Percentiles rank a stretch among this genome's conserved stretches.
phyloP scores from a whole-genome alignment of 1,140 invertebrate genomes.

The Aphelenchoides avenae region DNA sequence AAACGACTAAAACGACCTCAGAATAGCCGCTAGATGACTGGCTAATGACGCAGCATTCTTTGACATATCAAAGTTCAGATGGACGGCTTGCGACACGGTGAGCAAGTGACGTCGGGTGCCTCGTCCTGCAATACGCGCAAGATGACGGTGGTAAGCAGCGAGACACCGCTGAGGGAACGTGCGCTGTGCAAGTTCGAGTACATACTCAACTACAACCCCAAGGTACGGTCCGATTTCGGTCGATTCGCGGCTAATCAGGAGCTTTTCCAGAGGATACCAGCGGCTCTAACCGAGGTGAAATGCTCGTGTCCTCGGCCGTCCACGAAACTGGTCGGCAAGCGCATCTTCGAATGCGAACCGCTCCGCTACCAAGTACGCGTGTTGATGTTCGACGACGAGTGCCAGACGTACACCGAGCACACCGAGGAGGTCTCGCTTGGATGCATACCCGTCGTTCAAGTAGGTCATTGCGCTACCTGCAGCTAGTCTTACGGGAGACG shows the following conservation, averaged over 20 bases:
- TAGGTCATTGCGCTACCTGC: constrained; percentile 23
- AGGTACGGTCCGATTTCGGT: constrained; percentile 31
- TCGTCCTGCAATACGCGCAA: constrained; percentile 53
- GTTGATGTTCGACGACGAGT: constrained; percentile 56
- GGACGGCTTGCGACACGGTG: constrained; percentile 43
- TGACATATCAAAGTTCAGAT: constrained; percentile 48
- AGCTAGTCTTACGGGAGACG: not conserved
- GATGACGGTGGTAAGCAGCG: constrained; percentile 48
- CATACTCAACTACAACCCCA: constrained; percentile 58
- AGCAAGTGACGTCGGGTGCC: constrained; percentile 58
- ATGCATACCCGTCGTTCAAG: constrained; percentile 58
- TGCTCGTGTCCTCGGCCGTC: constrained; percentile 56
- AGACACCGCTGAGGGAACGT: constrained; percentile 52
- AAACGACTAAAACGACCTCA: too few species aligned
- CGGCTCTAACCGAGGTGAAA: constrained; percentile 59
- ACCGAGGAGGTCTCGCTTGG: constrained; percentile 55
- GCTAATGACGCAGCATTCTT: too few species aligned
- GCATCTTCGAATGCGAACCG: constrained; percentile 59
- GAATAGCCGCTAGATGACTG: too few species aligned
- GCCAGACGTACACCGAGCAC: constrained; percentile 49
- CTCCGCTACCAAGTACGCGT: constrained; percentile 57
- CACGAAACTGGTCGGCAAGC: constrained; percentile 48
- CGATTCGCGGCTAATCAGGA: not conserved
- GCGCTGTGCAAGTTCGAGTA: constrained; percentile 59
- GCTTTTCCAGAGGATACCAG: constrained; percentile 55